These are phyloP conservation scores for Rhimphoctona megacephalus DNA, from an alignment of 2,888 invertebrate genomes.

Conservation along the genomic window DNA sequence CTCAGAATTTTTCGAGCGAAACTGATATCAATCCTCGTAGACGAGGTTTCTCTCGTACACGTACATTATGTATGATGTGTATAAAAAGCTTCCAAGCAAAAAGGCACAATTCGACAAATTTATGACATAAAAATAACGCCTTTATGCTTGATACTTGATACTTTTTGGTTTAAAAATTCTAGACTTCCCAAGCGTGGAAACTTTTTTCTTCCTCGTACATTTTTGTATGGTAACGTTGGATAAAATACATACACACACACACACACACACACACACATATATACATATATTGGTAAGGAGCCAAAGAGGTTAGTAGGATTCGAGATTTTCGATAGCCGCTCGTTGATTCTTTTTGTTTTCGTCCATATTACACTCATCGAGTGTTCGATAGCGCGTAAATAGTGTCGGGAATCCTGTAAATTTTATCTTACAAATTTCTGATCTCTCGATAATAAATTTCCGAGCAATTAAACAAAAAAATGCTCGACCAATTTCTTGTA, in stretches of 20 bases:
- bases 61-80: slow-evolving; percentile 22
- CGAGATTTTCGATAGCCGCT: slow-evolving; percentile 81
- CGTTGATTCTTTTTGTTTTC: slow-evolving; percentile 42
- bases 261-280: neutral
- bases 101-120: neutral
- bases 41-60: slow-evolving; percentile 48
- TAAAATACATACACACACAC: neutral
- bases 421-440: slow-evolving; percentile 18
- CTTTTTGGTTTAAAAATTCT: slow-evolving; percentile 5
- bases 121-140: neutral
- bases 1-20: slow-evolving; percentile 46
- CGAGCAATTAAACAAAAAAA: neutral
- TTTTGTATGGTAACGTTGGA: neutral
- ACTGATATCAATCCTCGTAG: slow-evolving; percentile 51
- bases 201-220: slow-evolving; percentile 6
- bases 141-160: neutral
- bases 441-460: slow-evolving; percentile 18
- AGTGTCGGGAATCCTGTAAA: slow-evolving; percentile 41
- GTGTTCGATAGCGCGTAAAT: slow-evolving; percentile 39
- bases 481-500: neutral
- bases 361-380: slow-evolving; percentile 16
- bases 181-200: slow-evolving; percentile 53
- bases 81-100: neutral
- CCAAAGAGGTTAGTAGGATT: slow-evolving; percentile 82
- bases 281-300: slow-evolving; percentile 74